Base-by-base conservation (phyloP, 2,797 vertebrate species). In the Triplophysa yarkandensis region DNA sequence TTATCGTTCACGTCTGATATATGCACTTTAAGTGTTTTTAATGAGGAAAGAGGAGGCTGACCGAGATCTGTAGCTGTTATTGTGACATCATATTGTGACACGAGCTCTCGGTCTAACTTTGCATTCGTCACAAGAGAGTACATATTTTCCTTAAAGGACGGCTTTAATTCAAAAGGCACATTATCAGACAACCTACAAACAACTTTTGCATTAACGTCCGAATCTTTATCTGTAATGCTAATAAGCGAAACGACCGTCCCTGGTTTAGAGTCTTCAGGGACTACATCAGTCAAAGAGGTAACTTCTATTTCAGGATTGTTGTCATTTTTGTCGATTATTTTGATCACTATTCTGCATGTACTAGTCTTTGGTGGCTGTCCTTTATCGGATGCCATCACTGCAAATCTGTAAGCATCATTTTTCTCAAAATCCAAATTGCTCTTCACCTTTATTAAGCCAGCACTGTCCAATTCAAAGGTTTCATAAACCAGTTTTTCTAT, bases 1-100 rank as follows among this genome's bases (percentile, higher is more conserved):
- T 92, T 87, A 25, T 92, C 90, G 68, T 91, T 92, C 0, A 89
- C 83, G 77, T 92, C 90, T 19, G 87, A 89, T 9, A 92, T 72
- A 16, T 86, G 48, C 25, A 91, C 80, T 2, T 21, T 84, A 0
- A 91, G 19, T 6, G 46, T 79, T 85, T 87, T 88, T 3, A 78
- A 60, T 16, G 85, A 69, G 8, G 88, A 88, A 17, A 90, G 67
- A 54, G 88, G 78, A 13, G 87, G 86, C 13, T 83, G 78, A 0
- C 90, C 90, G 48, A 81, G 81, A 30, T 92, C 90, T 9, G 54
- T 87, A 9, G 89, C 88, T 34, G 75, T 87, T 68, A 92, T 44
- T 16, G 74, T 73, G 48, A 92, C 68, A 6, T 88, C 82, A 84
- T 88, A 92, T 30, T 83, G 52, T 23, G 85, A 77, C 0, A 77